Evolutionary conservation across 1,140 invertebrate species (phyloP).

Genomic region (Pseudomyrmex cubaensis): DNA sequence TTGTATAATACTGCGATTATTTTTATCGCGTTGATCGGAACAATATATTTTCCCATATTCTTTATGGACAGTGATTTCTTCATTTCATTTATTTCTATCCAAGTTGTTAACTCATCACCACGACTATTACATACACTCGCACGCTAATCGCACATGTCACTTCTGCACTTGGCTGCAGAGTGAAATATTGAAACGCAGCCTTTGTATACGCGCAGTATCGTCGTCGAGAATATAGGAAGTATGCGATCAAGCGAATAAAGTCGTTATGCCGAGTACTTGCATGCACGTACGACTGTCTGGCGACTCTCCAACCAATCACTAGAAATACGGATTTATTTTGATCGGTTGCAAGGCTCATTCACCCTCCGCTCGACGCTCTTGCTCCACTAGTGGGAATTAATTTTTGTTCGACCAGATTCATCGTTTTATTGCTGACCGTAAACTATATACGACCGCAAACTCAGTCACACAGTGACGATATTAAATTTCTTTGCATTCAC

Average conservation of each 20-base stretch:
- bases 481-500: slow-evolving; percentile 58
- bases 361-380: neutral
- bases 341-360: slow-evolving; percentile 37
- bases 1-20: neutral
- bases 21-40: neutral
- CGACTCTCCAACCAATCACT: slow-evolving; percentile 42
- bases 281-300: slow-evolving; percentile 12
- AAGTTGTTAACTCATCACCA: too few relatives aligned
- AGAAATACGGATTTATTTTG: slow-evolving; percentile 46
- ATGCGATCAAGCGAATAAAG: neutral
- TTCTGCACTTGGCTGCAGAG: too few relatives aligned
- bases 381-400: slow-evolving; percentile 12
- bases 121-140: too few relatives aligned
- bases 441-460: slow-evolving; percentile 34
- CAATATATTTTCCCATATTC: too few relatives aligned
- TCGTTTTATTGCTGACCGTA: neutral
- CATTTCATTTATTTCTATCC: too few relatives aligned
- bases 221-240: too few relatives aligned
- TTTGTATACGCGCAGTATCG: too few relatives aligned
- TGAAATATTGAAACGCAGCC: too few relatives aligned
- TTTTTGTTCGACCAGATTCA: slow-evolving; percentile 4
- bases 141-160: too few relatives aligned
- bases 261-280: neutral
- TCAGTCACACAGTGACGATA: slow-evolving; percentile 36
- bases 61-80: too few relatives aligned